phyloP scores from a whole-genome alignment of 1,140 invertebrate genomes.

The Ips nitidus region DNA sequence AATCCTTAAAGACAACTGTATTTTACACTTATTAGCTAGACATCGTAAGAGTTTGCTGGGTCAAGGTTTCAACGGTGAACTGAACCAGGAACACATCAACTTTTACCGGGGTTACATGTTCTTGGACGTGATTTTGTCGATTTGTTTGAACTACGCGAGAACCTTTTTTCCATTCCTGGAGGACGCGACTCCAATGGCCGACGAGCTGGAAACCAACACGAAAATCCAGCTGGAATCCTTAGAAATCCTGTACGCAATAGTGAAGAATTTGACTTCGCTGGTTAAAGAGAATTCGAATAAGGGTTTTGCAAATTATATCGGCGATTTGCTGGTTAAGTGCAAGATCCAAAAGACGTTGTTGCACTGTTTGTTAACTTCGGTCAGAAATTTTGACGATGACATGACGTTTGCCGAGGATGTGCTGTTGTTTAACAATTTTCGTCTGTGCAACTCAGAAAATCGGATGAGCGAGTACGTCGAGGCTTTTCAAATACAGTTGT shows the following conservation, averaged over 20 bases:
- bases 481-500: conserved; percentile 74
- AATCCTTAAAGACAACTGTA: conserved; percentile 54
- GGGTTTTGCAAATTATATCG: conserved; percentile 81
- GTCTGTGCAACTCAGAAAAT: conserved; percentile 60
- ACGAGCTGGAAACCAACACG: conserved; percentile 75
- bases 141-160: conserved; percentile 78
- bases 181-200: conserved; percentile 61
- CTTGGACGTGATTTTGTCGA: conserved; percentile 76
- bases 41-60: conserved; percentile 83
- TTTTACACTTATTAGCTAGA: conserved; percentile 69
- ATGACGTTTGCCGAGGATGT: conserved; percentile 81
- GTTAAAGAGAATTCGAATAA: conserved; percentile 76
- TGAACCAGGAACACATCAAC: conserved; percentile 62
- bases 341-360: conserved; percentile 89
- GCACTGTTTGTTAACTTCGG: conserved; percentile 80
- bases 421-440: conserved; percentile 77
- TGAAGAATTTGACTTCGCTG: conserved; percentile 77
- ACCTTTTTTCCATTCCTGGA: conserved; percentile 74
- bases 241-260: conserved; percentile 76
- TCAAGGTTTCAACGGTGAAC: conserved; percentile 73
- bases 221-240: conserved; percentile 76
- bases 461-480: conserved; percentile 68
- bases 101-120: conserved; percentile 78
- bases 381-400: conserved; percentile 59
- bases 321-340: conserved; percentile 77